Evolutionary conservation across 2,888 invertebrate species (phyloP).

Genomic region (Aphelenchoides bicaudatus): DNA sequence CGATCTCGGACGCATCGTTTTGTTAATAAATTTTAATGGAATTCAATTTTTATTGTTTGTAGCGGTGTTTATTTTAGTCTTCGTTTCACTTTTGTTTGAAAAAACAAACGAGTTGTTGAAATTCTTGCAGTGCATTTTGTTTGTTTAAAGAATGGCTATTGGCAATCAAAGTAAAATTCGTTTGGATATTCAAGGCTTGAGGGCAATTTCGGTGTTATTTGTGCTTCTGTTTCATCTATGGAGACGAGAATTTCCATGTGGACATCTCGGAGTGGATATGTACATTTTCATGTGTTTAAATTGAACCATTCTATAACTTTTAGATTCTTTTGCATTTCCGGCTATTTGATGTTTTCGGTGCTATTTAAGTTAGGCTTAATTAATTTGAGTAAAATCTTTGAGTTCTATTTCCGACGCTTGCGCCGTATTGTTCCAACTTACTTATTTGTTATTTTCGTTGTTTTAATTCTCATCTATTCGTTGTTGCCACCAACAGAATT

Average conservation of each 20-base stretch:
- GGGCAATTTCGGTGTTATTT: not conserved
- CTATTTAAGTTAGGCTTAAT: not conserved
- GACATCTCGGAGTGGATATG: slow-evolving; percentile 1
- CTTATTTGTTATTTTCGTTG: not conserved
- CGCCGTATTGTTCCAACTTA: not conserved
- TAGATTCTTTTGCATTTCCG: slow-evolving; percentile 9
- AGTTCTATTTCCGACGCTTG: slow-evolving; percentile 10
- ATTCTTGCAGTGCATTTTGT: no score
- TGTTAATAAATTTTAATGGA: no score
- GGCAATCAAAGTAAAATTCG: slow-evolving; percentile 2
- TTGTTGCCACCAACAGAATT: slow-evolving; percentile 1
- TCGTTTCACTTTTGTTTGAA: no score
- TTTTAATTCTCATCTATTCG: not conserved
- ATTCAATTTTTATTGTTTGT: no score
- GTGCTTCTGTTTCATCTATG: slow-evolving; percentile 4
- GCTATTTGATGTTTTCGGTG: not conserved
- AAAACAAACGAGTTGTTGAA: no score
- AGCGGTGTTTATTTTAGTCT: no score
- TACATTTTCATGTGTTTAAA: not conserved
- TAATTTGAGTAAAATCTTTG: not conserved
- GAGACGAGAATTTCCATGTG: not conserved
- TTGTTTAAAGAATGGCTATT: no score
- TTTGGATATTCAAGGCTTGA: not conserved
- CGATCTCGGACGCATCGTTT: no score
- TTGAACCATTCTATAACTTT: slow-evolving; percentile 8